Percentiles rank a stretch among this genome's conserved stretches.
These are phyloP conservation scores for Acromyrmex charruanus DNA, from an alignment of 1,140 invertebrate species.

Conservation along the genomic window DNA sequence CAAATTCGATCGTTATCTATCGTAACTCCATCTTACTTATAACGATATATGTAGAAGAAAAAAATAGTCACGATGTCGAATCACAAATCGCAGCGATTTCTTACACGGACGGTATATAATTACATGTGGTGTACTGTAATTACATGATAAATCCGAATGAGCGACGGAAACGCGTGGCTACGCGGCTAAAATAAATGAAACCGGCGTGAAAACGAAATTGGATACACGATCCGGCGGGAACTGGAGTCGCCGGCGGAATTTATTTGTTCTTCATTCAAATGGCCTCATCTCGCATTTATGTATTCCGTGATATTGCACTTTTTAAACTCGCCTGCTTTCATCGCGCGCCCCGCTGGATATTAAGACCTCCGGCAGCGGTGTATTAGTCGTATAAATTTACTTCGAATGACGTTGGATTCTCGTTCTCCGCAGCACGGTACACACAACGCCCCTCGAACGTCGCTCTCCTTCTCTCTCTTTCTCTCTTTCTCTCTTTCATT, in stretches of 20 bases:
- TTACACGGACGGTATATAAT: background rate
- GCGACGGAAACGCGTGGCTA: constrained; percentile 64
- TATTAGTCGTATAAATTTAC: constrained; percentile 84
- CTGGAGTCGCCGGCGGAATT: constrained; percentile 80
- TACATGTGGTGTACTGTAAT: constrained; percentile 38
- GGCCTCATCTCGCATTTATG: constrained; percentile 85
- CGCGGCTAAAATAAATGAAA: constrained; percentile 79
- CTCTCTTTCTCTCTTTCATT: background rate
- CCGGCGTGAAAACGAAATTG: constrained; percentile 83
- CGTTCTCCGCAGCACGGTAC: constrained; percentile 65
- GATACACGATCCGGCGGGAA: constrained; percentile 76
- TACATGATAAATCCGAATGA: constrained; percentile 68
- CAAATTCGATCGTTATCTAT: constrained; percentile 4
- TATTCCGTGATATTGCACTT: constrained; percentile 85
- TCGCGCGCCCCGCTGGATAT: constrained; percentile 78
- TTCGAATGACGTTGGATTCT: constrained; percentile 75
- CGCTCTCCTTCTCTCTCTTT: background rate
- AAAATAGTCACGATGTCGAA: constrained; percentile 39
- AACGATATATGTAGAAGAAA: background rate
- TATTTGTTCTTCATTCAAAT: constrained; percentile 85
- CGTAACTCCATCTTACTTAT: background rate
- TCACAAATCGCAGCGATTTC: constrained; percentile 39
- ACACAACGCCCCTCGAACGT: constrained; percentile 44
- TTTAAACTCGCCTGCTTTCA: constrained; percentile 80
- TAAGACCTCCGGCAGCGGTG: constrained; percentile 80